Percentiles rank a stretch among this genome's conserved stretches.
Evolutionary conservation across 2,888 invertebrate species (phyloP).

Genomic region (Hofmannophila pseudospretella): DNA sequence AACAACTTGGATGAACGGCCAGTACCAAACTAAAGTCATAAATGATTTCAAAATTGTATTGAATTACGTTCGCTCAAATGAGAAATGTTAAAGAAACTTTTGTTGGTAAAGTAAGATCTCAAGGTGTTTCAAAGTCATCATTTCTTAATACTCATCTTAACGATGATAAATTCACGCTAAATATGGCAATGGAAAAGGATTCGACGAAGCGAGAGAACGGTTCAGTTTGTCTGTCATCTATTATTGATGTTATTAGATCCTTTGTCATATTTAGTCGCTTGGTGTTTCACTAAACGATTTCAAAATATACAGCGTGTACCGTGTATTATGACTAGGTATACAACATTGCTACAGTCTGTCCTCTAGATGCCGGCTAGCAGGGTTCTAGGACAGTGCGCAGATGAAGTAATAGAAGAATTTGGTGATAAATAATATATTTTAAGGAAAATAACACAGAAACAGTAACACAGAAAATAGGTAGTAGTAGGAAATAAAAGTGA

Average conservation of each 20-base stretch:
- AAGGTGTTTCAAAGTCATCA: slow-evolving; percentile 49
- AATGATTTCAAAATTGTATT: slow-evolving; percentile 13
- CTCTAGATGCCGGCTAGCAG: no score
- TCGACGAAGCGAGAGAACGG: slow-evolving; percentile 41
- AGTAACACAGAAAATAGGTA: no score
- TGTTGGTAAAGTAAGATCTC: slow-evolving; percentile 33
- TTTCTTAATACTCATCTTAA: slow-evolving; percentile 42
- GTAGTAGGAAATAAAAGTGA: no score
- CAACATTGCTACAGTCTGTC: no score
- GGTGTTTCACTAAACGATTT: slow-evolving; percentile 38
- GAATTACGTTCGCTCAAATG: slow-evolving; percentile 21
- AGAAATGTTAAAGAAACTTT: slow-evolving; percentile 26
- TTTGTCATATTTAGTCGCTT: slow-evolving; percentile 50
- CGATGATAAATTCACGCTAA: slow-evolving; percentile 47
- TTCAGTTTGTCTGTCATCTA: slow-evolving; percentile 35
- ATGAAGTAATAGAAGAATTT: no score
- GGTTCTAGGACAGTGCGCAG: no score
- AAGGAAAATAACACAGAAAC: no score
- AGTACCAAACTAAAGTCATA: not conserved
- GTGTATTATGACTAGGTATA: no score
- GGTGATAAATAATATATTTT: no score
- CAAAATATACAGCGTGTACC: no score
- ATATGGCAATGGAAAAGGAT: slow-evolving; percentile 45
- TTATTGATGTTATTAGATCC: slow-evolving; percentile 53
- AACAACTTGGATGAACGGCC: not conserved